Evolutionary conservation across 2,888 invertebrate genomes (phyloP), one percentile per base, ranked within the genome.

Genomic region (Apodemia hepburni): DNA sequence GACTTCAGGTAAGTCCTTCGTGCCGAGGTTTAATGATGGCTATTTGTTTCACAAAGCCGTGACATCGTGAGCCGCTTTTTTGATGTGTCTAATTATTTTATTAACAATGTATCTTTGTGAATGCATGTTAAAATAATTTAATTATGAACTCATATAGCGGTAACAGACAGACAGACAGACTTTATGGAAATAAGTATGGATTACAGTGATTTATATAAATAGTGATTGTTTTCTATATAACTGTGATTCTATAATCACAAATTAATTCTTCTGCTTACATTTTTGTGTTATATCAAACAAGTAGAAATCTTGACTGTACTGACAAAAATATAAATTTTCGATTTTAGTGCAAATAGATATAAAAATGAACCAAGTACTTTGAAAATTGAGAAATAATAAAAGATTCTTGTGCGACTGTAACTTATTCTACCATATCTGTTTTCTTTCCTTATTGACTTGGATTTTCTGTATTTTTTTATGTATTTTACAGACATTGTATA

Each of bases 11-110:
- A 72, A 73, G 71, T 67, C 79, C 77, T 73, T 69, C 70, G 69
- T 70, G 66, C 65, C 60, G 60, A 66, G 68, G 69, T 69, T 76
- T 84, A 84, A 85, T 77, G 84, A 81, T 75, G 71, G 75, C 80
- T 77, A 79, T 80, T 83, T 82, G 76, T 75, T 68, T 51, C 61
- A 61, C 45, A 45, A 45, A n/a, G 45, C n/a, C n/a, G 45, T 45
- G 7, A n/a, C 45, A 45, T n/a, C n/a, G n/a, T 45, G 45, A 17
- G 18, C n/a, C 60, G 15, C 33, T 45, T 47, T 42, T 61, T 54
- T 61, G n/a, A 38, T 54, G n/a, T 61, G 3, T 8, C 12, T 27
- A 22, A 29, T 29, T 49, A 29, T 33, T 9, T 47, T 49, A 33
- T 58, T n/a, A 38, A 58, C 29, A 35, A 8, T 38, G 18, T n/a